Percentiles rank a stretch among this genome's conserved stretches.
Conservation (phyloP, 1,140 invertebrate species). For the Bombus turneri region DNA sequence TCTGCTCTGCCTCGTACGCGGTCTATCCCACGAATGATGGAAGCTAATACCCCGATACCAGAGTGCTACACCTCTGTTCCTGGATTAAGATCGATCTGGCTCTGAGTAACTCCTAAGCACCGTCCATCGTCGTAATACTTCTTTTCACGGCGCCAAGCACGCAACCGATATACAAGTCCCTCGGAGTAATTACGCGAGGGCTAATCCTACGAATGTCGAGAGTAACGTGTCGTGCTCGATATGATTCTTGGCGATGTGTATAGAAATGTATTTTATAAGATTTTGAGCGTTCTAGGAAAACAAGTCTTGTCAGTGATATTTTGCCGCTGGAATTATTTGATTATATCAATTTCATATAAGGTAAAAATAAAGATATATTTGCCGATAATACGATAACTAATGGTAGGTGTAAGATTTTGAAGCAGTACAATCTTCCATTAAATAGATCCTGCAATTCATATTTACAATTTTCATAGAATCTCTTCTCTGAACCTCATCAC, state of each 20-base stretch:
- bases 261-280: background rate
- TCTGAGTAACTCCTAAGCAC: slow-evolving; percentile 68
- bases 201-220: slow-evolving; percentile 8
- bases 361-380: too few species aligned
- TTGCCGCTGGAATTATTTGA: too few species aligned
- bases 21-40: slow-evolving; percentile 53
- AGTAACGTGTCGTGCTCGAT: background rate
- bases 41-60: slow-evolving; percentile 70
- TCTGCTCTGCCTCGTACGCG: background rate
- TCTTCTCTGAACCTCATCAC: too few species aligned
- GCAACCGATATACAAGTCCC: slow-evolving; percentile 21
- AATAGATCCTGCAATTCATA: too few species aligned
- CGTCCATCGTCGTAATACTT: slow-evolving; percentile 60
- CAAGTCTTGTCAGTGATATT: too few species aligned
- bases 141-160: slow-evolving; percentile 55
- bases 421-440: too few species aligned
- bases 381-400: too few species aligned
- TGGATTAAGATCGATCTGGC: slow-evolving; percentile 75
- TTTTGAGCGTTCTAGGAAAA: too few species aligned
- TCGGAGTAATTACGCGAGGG: slow-evolving; percentile 14
- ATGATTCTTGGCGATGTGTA: background rate
- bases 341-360: too few species aligned
- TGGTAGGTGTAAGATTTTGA: too few species aligned
- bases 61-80: slow-evolving; percentile 62
- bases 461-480: too few species aligned